Percentiles rank a stretch among this genome's conserved stretches.
Conservation (phyloP, 2,113 vertebrate species). For the Dasypus novemcinctus region DNA sequence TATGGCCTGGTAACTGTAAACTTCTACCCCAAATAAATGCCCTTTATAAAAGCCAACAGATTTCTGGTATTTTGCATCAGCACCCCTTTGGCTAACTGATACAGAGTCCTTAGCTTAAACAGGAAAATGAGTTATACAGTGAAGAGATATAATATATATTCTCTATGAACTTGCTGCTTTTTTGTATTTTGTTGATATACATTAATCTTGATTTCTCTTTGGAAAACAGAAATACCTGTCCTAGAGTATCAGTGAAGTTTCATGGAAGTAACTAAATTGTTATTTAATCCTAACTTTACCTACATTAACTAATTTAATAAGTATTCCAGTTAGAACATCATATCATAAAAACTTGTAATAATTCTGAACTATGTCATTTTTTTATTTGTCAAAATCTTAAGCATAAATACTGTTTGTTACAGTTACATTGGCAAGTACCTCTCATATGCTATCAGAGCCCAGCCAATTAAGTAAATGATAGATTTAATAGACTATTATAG, state of each 20-base stretch:
- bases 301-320: conserved; percentile 35
- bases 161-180: conserved; percentile 62
- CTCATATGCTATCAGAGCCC: background rate
- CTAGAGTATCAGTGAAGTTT: conserved; percentile 69
- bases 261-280: conserved; percentile 39
- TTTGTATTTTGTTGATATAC: conserved; percentile 74
- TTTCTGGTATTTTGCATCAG: too few relatives aligned
- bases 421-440: background rate
- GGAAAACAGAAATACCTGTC: conserved; percentile 71
- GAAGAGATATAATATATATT: conserved; percentile 70
- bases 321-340: background rate
- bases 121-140: conserved; percentile 80
- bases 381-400: conserved; percentile 22
- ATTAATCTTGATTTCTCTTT: conserved; percentile 80
- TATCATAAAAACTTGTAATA: conserved; percentile 7
- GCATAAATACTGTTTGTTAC: background rate
- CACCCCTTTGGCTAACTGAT: too few relatives aligned
- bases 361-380: background rate
- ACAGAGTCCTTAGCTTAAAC: conserved; percentile 52
- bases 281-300: conserved; percentile 27
- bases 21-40: too few relatives aligned
- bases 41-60: too few relatives aligned
- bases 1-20: too few relatives aligned
- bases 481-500: conserved; percentile 16
- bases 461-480: background rate